Evolutionary conservation across 2,888 invertebrate species (phyloP), one percentile per base, ranked within the genome.

Genomic region (Crepidodera aurea): DNA sequence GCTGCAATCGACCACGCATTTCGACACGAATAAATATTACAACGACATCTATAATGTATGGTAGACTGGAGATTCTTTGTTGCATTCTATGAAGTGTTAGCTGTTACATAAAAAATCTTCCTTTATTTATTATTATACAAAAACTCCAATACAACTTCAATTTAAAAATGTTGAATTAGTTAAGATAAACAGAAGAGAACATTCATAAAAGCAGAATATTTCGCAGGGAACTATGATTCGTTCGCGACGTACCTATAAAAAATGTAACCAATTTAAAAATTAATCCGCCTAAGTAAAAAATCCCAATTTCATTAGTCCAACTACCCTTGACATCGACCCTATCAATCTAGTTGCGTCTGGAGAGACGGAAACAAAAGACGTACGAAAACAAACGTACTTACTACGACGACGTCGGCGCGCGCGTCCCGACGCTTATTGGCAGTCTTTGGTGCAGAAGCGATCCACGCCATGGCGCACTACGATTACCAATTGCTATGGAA

Each of bases 401-500:
- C 25, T 10, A n/a, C 16, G 42, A 27, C n/a, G 18, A 19, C 22
- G n/a, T 25, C 18, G 19, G 66, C 66, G 51, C 61, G 66, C 62
- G 64, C 64, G 32, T 13, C 46, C 37, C 18, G 8, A 12, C 79
- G 60, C 65, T 59, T 60, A 78, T 78, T 78, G 78, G 79, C 77
- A 79, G 78, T 76, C 77, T 77, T 72, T 72, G 76, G 75, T 76
- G 78, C 77, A 77, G 77, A 78, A 77, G 77, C 73, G 75, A 78
- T 79, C 74, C 75, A 51, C 16, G 48, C 37, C 77, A 78, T 78
- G 78, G 80, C 80, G 81, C 81, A 80, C 80, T 78, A 79, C 82
- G 83, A 83, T 84, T 84, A 84, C 83, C 84, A 83, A 84, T 85
- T 83, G 82, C 84, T 83, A 84, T 84, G 84, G 84, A 81, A 84